A percentile compares a stretch with the other conserved stretches of the same genome.
These are phyloP conservation scores for Drosophila arizonae DNA, from an alignment of 1,140 invertebrate genomes.

Conservation along the genomic window DNA sequence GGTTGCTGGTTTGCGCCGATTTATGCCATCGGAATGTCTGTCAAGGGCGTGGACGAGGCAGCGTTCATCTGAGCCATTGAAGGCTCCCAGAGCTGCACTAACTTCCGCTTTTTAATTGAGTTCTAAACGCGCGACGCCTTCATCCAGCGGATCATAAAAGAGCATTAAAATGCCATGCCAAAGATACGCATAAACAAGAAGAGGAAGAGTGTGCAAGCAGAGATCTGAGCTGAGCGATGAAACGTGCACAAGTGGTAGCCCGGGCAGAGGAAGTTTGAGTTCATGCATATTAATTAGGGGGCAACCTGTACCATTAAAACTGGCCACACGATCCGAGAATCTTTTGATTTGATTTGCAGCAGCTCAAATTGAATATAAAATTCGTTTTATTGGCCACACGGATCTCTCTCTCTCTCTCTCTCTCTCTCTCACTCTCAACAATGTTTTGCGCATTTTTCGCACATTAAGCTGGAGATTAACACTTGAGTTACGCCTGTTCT, in stretches of 20 bases:
- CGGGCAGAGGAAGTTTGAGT: conserved; percentile 32
- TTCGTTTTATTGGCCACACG: conserved; percentile 32
- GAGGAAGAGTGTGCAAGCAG: not conserved
- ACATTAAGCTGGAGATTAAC: conserved; percentile 63
- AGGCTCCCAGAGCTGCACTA: not conserved
- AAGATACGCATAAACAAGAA: not conserved
- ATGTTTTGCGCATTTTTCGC: conserved; percentile 65
- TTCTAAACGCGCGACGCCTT: conserved; percentile 56
- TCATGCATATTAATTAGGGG: conserved; percentile 66
- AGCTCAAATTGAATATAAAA: conserved; percentile 54
- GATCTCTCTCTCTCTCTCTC: not conserved
- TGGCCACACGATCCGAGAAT: conserved; percentile 6
- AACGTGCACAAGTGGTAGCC: conserved; percentile 37
- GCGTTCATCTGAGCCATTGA: not conserved
- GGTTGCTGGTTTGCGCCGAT: conserved; percentile 47
- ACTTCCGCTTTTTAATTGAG: conserved; percentile 74
- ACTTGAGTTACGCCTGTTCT: conserved; percentile 27
- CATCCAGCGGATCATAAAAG: conserved; percentile 16
- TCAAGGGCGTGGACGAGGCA: conserved; percentile 68
- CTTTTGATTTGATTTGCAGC: conserved; percentile 38
- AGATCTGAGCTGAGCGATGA: conserved; percentile 16
- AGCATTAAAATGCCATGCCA: conserved; percentile 1
- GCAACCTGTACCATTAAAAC: conserved; percentile 36
- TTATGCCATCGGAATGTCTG: conserved; percentile 73
- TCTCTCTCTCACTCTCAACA: conserved; percentile 18